Evolutionary conservation across 2,113 vertebrate genomes (phyloP).

Genomic region (Micromys minutus): DNA sequence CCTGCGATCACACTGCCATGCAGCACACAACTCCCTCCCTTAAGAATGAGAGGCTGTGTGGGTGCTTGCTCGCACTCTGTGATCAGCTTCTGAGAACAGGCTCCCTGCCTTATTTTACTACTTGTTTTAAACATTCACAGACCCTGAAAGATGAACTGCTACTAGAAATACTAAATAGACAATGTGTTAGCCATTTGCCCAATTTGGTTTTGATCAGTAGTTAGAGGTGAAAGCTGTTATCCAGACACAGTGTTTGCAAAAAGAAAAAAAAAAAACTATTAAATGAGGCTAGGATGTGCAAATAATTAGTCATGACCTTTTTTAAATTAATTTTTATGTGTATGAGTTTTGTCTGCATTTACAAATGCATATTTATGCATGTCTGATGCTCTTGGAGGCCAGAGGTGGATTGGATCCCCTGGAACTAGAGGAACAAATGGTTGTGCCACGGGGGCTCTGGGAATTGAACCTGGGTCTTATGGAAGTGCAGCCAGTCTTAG

Average conservation of each 20-base stretch:
- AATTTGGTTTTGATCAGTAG: neutral
- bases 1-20: neutral
- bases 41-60: neutral
- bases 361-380: neutral
- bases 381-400: neutral
- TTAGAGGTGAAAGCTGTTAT: neutral
- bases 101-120: neutral
- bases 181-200: slow-evolving; percentile 10
- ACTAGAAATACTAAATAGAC: slow-evolving; percentile 36
- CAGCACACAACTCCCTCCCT: neutral
- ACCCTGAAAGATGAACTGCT: slow-evolving; percentile 23
- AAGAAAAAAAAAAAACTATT: neutral
- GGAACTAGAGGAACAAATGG: neutral
- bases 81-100: slow-evolving; percentile 10
- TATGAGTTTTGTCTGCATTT: neutral
- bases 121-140: slow-evolving; percentile 33
- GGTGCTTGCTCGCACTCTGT: neutral
- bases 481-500: neutral
- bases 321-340: neutral
- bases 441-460: neutral
- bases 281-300: neutral
- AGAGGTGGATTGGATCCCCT: neutral
- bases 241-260: neutral
- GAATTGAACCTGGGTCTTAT: neutral
- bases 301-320: neutral